A percentile compares a stretch with the other conserved stretches of the same genome.
Conservation (phyloP, 1,140 invertebrate species). For the Saccostrea echinata region DNA sequence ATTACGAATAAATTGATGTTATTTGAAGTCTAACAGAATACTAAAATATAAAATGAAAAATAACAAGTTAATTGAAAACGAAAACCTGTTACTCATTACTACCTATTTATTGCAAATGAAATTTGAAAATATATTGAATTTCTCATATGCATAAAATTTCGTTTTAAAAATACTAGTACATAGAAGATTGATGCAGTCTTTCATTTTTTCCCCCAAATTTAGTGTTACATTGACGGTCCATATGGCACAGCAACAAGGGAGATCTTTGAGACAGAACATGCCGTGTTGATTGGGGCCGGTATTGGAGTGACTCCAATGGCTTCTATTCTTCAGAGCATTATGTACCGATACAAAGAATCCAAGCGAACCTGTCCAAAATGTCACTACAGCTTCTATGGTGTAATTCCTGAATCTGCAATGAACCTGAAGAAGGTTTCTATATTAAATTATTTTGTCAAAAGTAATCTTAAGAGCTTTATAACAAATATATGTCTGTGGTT, state of each 20-base stretch:
- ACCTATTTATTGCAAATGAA: too few species aligned
- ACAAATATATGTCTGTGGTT: too few species aligned
- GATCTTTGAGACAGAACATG: slow-evolving; percentile 96
- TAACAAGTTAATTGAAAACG: too few species aligned
- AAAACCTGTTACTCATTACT: too few species aligned
- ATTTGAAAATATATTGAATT: too few species aligned
- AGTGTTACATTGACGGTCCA: slow-evolving; percentile 78
- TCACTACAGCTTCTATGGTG: slow-evolving; percentile 89
- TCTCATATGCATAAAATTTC: too few species aligned
- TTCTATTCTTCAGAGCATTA: slow-evolving; percentile 95
- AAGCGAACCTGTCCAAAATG: slow-evolving; percentile 92
- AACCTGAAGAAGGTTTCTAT: slow-evolving; percentile 67
- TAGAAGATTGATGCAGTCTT: too few species aligned
- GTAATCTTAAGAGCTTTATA: too few species aligned
- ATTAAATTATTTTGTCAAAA: background rate
- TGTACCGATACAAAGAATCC: slow-evolving; percentile 94
- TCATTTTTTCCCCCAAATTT: slow-evolving; percentile 30
- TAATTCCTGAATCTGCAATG: slow-evolving; percentile 83
- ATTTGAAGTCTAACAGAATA: too few species aligned
- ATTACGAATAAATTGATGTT: too few species aligned
- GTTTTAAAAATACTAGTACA: too few species aligned
- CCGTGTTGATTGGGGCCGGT: slow-evolving; percentile 96
- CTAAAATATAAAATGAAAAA: too few species aligned
- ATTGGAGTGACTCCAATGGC: slow-evolving; percentile 98
- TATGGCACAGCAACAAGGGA: slow-evolving; percentile 97